Percentiles rank a stretch among this genome's conserved stretches.
These are phyloP conservation scores for Urocolius indicus DNA, from an alignment of 2,113 vertebrate species.

Conservation along the genomic window DNA sequence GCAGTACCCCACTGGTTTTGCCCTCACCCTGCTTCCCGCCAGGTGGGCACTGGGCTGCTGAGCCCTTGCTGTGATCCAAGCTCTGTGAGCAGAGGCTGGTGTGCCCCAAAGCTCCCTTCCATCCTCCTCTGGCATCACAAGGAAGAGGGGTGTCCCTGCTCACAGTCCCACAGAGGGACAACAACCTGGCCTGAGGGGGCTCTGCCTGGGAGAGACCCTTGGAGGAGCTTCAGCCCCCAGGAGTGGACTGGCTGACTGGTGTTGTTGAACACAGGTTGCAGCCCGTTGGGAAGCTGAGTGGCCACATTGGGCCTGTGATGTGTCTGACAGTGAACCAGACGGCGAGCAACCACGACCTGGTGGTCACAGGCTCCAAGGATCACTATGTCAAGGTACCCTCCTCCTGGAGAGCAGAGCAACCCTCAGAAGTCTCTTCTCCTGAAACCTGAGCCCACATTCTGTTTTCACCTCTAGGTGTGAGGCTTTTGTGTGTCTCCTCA, in stretches of 20 bases:
- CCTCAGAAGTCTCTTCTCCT: background rate
- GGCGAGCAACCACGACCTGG: slow-evolving; percentile 88
- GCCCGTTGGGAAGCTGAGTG: slow-evolving; percentile 89
- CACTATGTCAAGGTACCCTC: slow-evolving; percentile 93
- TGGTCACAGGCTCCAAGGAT: slow-evolving; percentile 97
- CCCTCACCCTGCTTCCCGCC: background rate
- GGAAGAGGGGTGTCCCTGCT: background rate
- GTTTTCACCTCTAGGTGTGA: background rate
- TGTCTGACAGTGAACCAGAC: slow-evolving; percentile 93
- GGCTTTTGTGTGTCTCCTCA: background rate
- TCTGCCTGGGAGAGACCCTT: background rate
- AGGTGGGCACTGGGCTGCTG: background rate
- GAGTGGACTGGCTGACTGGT: background rate
- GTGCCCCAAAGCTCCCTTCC: accelerated
- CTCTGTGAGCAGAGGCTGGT: background rate
- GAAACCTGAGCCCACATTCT: background rate
- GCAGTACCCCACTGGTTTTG: background rate
- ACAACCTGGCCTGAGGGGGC: too few species aligned
- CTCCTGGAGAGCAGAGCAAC: background rate
- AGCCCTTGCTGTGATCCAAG: background rate
- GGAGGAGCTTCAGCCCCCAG: background rate
- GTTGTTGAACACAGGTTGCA: slow-evolving; percentile 81
- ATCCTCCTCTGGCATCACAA: accelerated
- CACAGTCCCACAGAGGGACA: background rate
- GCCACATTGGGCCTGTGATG: slow-evolving; percentile 96